Percentiles rank a stretch among this genome's conserved stretches.
phyloP scores from a whole-genome alignment of 2,797 vertebrate genomes.

The Pogoniulus pusillus region DNA sequence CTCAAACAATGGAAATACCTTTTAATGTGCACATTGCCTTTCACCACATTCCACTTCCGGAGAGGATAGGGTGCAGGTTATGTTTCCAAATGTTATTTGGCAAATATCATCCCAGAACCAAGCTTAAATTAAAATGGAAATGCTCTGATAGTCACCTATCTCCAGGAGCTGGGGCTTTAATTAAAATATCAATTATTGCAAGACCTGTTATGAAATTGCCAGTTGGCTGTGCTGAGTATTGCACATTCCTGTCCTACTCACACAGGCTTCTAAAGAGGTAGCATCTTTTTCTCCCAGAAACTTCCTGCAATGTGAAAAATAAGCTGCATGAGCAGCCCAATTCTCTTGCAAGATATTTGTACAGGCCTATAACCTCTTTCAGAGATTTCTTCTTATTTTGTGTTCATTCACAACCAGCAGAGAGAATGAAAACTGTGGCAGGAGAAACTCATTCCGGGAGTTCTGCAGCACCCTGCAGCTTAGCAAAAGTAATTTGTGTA shows the following conservation, averaged over 20 bases:
- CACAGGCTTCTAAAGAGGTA: neutral
- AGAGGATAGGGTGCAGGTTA: neutral
- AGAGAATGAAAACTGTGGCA: slow-evolving; percentile 52
- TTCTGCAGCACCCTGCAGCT: slow-evolving; percentile 59
- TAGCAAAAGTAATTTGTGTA: slow-evolving; percentile 63
- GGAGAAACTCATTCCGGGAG: slow-evolving; percentile 57
- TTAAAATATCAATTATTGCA: slow-evolving; percentile 34
- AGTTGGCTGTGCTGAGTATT: neutral
- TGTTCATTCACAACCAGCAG: slow-evolving; percentile 48
- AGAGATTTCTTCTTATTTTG: slow-evolving; percentile 53
- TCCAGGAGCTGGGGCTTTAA: slow-evolving; percentile 20
- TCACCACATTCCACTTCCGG: neutral
- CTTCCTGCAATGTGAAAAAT: neutral
- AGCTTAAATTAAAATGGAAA: slow-evolving; percentile 8
- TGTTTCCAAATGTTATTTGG: neutral
- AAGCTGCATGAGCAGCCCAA: neutral
- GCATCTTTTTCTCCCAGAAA: slow-evolving; percentile 8
- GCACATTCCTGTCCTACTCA: neutral
- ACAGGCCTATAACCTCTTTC: slow-evolving; percentile 4
- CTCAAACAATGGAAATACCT: neutral
- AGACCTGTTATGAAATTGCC: neutral
- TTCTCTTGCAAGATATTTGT: slow-evolving; percentile 31
- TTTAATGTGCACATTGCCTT: neutral
- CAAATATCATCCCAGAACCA: neutral
- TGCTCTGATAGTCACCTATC: neutral